Conservation (phyloP, 2,888 invertebrate species). For the Mimas tiliae region DNA sequence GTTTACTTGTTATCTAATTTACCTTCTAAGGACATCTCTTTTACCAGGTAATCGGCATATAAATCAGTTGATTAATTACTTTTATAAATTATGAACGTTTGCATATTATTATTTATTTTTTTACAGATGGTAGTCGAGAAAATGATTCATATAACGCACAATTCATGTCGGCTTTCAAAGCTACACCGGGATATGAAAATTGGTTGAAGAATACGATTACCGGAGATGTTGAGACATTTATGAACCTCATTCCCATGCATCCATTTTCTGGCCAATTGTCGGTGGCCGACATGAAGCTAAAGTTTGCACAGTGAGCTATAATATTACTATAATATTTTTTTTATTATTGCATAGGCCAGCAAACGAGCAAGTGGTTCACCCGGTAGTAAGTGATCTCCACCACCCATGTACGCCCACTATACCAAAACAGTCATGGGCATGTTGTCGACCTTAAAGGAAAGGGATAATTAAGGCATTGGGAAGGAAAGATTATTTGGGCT, state of each 20-base stretch:
- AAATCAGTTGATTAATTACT: background rate
- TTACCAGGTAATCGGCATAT: slow-evolving; percentile 83
- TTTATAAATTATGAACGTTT: no score
- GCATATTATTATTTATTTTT: background rate
- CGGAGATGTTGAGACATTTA: slow-evolving; percentile 87
- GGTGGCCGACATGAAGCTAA: slow-evolving; percentile 96
- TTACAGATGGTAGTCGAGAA: slow-evolving; percentile 91
- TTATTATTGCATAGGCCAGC: no score
- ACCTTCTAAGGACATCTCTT: slow-evolving; percentile 91
- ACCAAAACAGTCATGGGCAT: no score
- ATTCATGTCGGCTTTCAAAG: slow-evolving; percentile 93
- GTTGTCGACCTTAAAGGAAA: no score
- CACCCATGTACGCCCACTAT: no score
- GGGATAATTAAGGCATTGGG: no score
- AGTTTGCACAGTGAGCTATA: slow-evolving; percentile 95
- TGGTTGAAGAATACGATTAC: slow-evolving; percentile 89
- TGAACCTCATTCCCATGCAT: slow-evolving; percentile 91
- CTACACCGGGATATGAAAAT: slow-evolving; percentile 94
- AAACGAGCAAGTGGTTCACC: no score
- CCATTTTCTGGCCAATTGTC: slow-evolving; percentile 97
- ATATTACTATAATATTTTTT: slow-evolving; percentile 5
- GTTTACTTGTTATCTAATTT: slow-evolving; percentile 93
- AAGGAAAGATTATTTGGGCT: no score
- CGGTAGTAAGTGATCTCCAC: no score
- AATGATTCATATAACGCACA: slow-evolving; percentile 94